Percentiles rank a stretch among this genome's conserved stretches.
Conservation (phyloP, 1,140 invertebrate genomes). For the Cherax quadricarinatus region DNA sequence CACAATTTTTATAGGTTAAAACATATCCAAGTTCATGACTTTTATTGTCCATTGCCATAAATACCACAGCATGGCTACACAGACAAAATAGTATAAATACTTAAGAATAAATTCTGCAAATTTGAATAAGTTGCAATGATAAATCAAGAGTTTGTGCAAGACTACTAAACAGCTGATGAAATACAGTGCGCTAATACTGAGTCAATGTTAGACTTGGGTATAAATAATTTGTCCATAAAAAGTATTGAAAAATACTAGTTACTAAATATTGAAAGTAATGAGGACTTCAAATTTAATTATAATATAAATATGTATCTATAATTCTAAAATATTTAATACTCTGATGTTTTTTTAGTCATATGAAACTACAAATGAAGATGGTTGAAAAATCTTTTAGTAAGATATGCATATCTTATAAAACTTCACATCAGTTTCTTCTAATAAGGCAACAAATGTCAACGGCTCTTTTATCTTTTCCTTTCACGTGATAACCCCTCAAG, state of each 20-base stretch:
- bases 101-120: not conserved
- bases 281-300: not conserved
- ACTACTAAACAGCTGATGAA: not conserved
- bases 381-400: not conserved
- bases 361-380: conserved; percentile 7
- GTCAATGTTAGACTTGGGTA: not conserved
- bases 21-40: not conserved
- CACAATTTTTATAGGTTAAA: not conserved
- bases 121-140: not conserved
- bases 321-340: not conserved
- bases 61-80: not conserved
- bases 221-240: not conserved
- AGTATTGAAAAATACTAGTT: not conserved
- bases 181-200: not conserved
- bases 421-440: not conserved
- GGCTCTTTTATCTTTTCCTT: not conserved
- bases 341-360: not conserved
- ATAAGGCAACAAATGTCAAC: not conserved
- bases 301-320: not conserved
- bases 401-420: not conserved
- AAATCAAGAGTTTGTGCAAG: not conserved
- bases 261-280: not conserved
- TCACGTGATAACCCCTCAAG: not conserved
- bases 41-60: conserved; percentile 12
- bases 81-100: conserved; percentile 6